Base-by-base conservation (phyloP, 2,888 invertebrate genomes). In the Nomada fabriciana region DNA sequence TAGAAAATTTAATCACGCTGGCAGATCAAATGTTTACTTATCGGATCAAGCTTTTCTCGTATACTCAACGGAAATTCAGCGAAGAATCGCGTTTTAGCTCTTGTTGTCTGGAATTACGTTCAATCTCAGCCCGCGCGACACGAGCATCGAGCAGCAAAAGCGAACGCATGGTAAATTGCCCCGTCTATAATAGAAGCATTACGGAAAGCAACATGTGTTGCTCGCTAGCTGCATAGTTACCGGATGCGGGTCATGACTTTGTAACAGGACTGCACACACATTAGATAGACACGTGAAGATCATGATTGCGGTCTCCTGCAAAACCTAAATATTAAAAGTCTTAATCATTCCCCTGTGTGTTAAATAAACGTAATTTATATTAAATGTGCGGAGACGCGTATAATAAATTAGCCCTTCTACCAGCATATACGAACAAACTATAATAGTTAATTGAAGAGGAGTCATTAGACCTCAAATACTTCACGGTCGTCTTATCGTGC, bases 161-260 rank as follows among this genome's bases (percentile, higher is more conserved):
- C 57, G 80, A 69, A 71, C 79, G 71, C 82, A 77, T 75, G 77
- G 80, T 76, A 86, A 86, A 86, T 87, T 87, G 85, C 85, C 76
- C 78, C 67, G 55, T 80, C 64, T 69, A 60, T 74, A 72, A 60
- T 59, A 69, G 25, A 55, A 76, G 76, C 77, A 86, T 87, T 86
- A 85, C 71, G 79, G 73, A 61, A 70, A 76, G 85, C 80, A 86
- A 74, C 86, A 87, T 85, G 85, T 85, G 88, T 78, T 60, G 76
- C 65, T 59, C 60, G 76, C 74, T 85, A 55, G 36, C 67, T 65
- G 43, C 64, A 18, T 52, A 82, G 76, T 73, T 80, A 63, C 57
- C 10, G 43, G 69, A 69, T 74, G 67, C 71, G 65, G 63, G 63
- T 73, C 76, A 80, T 67, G 82, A 84, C 74, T 87, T 87, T 70